Conservation (phyloP, 2,797 vertebrate genomes). For the Kryptopterus vitreolus region DNA sequence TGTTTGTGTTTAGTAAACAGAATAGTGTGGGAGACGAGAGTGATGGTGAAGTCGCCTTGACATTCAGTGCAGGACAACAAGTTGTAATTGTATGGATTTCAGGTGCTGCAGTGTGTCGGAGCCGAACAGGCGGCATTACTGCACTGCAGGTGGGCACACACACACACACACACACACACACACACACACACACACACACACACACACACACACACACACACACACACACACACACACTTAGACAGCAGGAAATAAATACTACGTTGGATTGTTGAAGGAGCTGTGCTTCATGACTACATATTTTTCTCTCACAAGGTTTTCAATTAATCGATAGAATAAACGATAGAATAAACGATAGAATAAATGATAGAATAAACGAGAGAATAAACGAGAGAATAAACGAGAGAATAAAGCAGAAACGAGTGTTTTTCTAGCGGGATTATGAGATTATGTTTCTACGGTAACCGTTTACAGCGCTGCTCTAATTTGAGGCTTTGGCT, state of each 20-base stretch:
- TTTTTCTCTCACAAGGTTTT: conserved; percentile 17
- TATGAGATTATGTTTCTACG: conserved; percentile 30
- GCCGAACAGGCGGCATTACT: not conserved
- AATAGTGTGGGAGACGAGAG: not conserved
- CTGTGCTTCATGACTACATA: not conserved
- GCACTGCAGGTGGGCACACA: not conserved
- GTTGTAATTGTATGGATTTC: no score
- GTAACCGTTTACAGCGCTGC: not conserved
- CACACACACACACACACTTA: conserved; percentile 1
- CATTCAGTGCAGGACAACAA: no score
- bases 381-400: no score
- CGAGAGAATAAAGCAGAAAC: no score
- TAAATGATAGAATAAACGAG: conserved; percentile 4
- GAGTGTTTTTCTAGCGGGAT: conserved; percentile 16
- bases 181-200: conserved; percentile 6
- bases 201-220: conserved; percentile 6
- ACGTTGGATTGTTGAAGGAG: no score
- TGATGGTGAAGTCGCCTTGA: no score
- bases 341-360: conserved; percentile 17
- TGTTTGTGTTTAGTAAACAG: no score
- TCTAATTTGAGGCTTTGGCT: not conserved
- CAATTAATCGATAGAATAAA: conserved; percentile 23
- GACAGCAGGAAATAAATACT: no score
- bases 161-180: conserved; percentile 1
- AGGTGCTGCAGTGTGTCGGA: not conserved